phyloP scores from a whole-genome alignment of 2,113 vertebrate genomes.

The Dermatemys mawii region DNA sequence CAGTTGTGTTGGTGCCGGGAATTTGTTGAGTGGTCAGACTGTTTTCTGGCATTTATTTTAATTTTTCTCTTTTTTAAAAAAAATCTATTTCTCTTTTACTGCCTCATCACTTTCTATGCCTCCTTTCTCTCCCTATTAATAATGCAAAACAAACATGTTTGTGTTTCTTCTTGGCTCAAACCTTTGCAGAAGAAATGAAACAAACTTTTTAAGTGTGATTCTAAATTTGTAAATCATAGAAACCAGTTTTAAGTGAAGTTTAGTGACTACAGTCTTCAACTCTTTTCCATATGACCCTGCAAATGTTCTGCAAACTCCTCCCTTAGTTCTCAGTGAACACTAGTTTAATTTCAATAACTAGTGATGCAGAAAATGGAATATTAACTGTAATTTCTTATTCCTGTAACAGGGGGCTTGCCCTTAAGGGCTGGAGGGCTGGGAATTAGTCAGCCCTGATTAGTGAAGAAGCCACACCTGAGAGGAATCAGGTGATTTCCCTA shows the following conservation, averaged over 20 bases:
- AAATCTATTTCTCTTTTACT: not conserved
- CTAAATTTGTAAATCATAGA: not conserved
- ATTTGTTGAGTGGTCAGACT: not conserved
- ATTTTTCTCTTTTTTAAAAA: not conserved
- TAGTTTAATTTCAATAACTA: not conserved
- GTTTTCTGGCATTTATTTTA: not conserved
- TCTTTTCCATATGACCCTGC: not conserved
- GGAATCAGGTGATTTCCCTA: not conserved
- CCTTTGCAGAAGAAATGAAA: not conserved
- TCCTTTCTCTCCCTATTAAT: not conserved
- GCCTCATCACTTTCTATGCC: not conserved
- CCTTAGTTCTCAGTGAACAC: not conserved
- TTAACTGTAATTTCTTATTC: not conserved
- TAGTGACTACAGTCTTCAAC: not conserved
- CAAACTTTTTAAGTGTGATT: not conserved
- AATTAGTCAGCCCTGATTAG: not conserved
- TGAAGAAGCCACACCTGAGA: not conserved
- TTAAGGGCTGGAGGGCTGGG: not conserved
- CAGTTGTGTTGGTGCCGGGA: not conserved
- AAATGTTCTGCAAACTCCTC: not conserved
- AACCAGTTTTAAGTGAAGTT: not conserved
- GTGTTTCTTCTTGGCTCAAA: not conserved
- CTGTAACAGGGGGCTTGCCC: not conserved
- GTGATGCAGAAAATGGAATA: not conserved
- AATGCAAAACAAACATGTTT: not conserved